Conservation (phyloP, 2,888 invertebrate genomes). For the Cephalotes varians region DNA sequence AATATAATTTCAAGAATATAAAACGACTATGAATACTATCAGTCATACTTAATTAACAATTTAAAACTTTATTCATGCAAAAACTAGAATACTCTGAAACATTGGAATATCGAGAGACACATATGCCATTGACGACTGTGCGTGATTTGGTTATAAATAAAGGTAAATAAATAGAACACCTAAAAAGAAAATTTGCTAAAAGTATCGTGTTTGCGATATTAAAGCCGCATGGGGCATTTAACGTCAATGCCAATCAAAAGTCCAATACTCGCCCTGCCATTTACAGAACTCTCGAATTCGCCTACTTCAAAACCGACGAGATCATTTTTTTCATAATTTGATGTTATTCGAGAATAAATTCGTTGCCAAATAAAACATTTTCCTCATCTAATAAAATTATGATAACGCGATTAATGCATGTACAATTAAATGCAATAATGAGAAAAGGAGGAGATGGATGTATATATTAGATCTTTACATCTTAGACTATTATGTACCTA, state of each 20-base stretch:
- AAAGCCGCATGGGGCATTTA: slow-evolving; percentile 18
- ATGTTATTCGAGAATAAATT: slow-evolving; percentile 12
- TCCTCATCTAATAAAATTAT: slow-evolving; percentile 1
- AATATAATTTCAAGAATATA: slow-evolving; percentile 5
- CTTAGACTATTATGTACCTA: too few species aligned
- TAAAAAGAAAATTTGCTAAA: slow-evolving; percentile 35
- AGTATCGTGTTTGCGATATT: slow-evolving; percentile 18
- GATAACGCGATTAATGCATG: not conserved
- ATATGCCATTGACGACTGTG: not conserved
- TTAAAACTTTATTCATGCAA: not conserved
- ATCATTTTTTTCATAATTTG: slow-evolving; percentile 29
- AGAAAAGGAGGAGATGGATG: not conserved
- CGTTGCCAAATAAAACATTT: slow-evolving; percentile 17
- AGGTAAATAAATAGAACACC: slow-evolving; percentile 6
- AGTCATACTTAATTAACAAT: slow-evolving; percentile 3
- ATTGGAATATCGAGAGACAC: not conserved
- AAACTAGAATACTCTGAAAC: not conserved
- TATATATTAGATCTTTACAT: not conserved
- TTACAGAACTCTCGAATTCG: slow-evolving; percentile 37
- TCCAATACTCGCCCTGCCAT: slow-evolving; percentile 20
- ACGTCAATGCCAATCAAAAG: slow-evolving; percentile 34
- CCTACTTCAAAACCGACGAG: slow-evolving; percentile 31
- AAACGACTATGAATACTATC: not conserved
- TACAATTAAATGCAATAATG: not conserved
- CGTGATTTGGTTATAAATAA: slow-evolving; percentile 28